Evolutionary conservation across 2,113 vertebrate species (phyloP).

Genomic region (Crotalus tigris): DNA sequence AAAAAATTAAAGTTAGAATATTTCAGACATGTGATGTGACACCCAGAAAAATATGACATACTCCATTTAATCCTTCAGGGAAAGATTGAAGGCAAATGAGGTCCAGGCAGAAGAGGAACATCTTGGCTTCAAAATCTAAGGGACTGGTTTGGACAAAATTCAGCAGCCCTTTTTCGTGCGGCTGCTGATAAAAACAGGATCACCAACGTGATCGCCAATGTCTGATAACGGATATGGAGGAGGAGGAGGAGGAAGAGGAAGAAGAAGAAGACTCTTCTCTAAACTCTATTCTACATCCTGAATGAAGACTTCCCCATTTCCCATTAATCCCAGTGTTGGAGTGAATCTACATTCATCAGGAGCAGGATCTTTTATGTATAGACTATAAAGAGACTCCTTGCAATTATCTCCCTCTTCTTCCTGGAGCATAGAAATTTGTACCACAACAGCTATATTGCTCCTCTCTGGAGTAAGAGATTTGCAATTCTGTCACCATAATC

Average conservation of each 20-base stretch:
- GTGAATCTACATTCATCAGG: neutral
- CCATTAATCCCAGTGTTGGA: neutral
- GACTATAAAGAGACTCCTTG: neutral
- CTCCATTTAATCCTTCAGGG: too few relatives aligned
- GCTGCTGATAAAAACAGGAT: too few relatives aligned
- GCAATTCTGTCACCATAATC: neutral
- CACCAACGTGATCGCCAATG: too few relatives aligned
- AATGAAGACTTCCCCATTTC: neutral
- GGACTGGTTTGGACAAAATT: too few relatives aligned
- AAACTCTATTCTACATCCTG: neutral
- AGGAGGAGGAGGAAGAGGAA: accelerated
- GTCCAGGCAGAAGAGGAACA: too few relatives aligned
- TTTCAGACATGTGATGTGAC: too few relatives aligned
- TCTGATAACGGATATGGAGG: too few relatives aligned
- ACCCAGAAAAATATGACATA: too few relatives aligned
- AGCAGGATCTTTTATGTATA: neutral
- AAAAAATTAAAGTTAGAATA: too few relatives aligned
- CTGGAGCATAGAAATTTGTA: neutral
- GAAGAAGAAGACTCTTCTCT: neutral
- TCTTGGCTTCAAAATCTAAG: too few relatives aligned
- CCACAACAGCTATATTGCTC: neutral
- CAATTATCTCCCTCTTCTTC: neutral
- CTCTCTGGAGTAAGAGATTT: neutral
- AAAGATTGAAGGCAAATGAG: too few relatives aligned
- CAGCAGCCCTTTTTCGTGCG: too few relatives aligned